A percentile compares a stretch with the other conserved stretches of the same genome.
These are phyloP conservation scores for Bombus huntii DNA, from an alignment of 1,140 invertebrate species.

Conservation along the genomic window DNA sequence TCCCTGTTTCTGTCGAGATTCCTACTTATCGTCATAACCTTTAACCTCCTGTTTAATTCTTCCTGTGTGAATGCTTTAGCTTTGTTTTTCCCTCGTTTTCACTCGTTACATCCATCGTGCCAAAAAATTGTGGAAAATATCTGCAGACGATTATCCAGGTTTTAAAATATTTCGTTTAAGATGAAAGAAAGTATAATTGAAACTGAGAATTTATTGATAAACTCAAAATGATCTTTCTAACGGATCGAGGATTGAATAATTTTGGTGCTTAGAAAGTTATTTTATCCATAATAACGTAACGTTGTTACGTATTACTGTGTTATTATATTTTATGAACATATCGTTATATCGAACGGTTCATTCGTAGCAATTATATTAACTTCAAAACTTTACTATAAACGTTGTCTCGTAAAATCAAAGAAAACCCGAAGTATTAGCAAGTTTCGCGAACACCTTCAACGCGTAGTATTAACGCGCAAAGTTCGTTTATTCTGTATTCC, in stretches of 20 bases:
- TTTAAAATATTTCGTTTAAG: background rate
- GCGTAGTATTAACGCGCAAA: background rate
- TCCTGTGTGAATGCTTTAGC: background rate
- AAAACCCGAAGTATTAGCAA: background rate
- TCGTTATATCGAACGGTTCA: background rate
- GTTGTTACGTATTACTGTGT: too few relatives aligned
- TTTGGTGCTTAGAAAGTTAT: too few relatives aligned
- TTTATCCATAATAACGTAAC: too few relatives aligned
- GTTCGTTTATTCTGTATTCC: slow-evolving; percentile 20
- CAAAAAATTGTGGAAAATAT: background rate
- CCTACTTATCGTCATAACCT: slow-evolving; percentile 40
- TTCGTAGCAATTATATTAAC: background rate
- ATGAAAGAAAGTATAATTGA: background rate
- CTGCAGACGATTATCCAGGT: background rate
- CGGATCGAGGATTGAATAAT: too few relatives aligned
- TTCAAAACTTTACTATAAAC: background rate
- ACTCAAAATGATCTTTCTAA: too few relatives aligned
- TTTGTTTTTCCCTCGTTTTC: background rate
- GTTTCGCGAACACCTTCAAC: background rate
- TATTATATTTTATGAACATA: too few relatives aligned
- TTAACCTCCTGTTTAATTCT: slow-evolving; percentile 45
- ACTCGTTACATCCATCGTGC: background rate
- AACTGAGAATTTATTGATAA: too few relatives aligned
- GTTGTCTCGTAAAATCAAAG: background rate
- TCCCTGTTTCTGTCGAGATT: background rate